Conservation (phyloP, 2,888 invertebrate genomes). For the Mycogona germanica region DNA sequence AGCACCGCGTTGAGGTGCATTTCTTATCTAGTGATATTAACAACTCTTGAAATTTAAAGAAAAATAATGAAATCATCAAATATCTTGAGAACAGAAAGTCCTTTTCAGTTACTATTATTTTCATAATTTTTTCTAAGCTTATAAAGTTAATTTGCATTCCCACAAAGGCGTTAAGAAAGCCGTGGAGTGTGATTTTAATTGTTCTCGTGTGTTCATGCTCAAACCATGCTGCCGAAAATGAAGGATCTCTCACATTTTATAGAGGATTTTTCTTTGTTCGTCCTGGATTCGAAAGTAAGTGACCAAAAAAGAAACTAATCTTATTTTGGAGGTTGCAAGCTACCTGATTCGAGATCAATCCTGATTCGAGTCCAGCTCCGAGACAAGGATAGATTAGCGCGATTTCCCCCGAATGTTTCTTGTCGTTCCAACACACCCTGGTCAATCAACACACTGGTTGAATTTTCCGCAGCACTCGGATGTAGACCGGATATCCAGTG, state of each 20-base stretch:
- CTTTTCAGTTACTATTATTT: no score
- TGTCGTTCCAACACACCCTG: no score
- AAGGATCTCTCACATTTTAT: slow-evolving; percentile 2
- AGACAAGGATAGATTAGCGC: not conserved
- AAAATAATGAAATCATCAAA: no score
- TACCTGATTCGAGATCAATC: not conserved
- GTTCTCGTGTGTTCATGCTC: not conserved
- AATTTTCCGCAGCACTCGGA: slow-evolving; percentile 1
- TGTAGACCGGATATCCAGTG: not conserved
- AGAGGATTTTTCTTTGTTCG: not conserved
- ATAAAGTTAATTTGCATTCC: not conserved
- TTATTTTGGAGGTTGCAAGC: not conserved
- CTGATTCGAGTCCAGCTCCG: not conserved
- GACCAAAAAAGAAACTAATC: no score
- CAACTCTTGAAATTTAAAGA: no score
- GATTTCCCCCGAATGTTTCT: no score
- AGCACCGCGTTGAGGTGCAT: no score
- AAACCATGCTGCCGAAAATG: not conserved
- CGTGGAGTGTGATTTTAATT: not conserved
- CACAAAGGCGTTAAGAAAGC: not conserved
- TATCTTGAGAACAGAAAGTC: no score
- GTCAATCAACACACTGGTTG: not conserved
- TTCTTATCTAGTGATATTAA: no score
- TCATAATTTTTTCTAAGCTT: no score
- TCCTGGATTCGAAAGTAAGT: slow-evolving; percentile 9